These are phyloP conservation scores for Elymnias hypermnestra DNA, from an alignment of 1,140 invertebrate genomes.

Conservation along the genomic window DNA sequence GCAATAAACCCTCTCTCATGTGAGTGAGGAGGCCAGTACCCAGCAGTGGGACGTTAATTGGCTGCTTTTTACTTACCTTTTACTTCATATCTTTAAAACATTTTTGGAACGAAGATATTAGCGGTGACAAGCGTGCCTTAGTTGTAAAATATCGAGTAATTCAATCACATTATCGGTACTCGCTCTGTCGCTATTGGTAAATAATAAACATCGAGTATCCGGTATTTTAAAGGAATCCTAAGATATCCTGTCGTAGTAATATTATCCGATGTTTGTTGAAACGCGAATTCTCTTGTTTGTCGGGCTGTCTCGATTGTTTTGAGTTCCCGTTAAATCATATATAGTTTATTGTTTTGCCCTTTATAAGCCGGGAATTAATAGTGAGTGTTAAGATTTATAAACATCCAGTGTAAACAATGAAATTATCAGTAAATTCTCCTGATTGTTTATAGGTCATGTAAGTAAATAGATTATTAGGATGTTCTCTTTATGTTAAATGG, in stretches of 20 bases:
- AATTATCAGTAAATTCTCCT: neutral
- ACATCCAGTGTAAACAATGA: slow-evolving; percentile 2
- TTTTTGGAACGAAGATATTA: no score
- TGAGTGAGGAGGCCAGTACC: no score
- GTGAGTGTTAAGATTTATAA: slow-evolving; percentile 1
- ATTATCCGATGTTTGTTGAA: slow-evolving; percentile 14
- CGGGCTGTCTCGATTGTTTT: slow-evolving; percentile 14
- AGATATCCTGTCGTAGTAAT: slow-evolving; percentile 16
- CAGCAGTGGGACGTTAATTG: no score
- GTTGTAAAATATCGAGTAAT: no score
- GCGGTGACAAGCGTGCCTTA: no score
- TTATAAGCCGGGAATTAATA: slow-evolving; percentile 9
- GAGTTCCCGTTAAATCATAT: slow-evolving; percentile 11
- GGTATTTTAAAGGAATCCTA: slow-evolving; percentile 9
- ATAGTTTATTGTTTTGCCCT: slow-evolving; percentile 19
- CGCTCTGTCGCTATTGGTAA: no score
- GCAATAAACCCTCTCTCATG: no score
- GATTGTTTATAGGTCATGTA: slow-evolving; percentile 4
- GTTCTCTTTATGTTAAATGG: no score
- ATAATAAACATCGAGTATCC: neutral
- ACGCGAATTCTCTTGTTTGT: slow-evolving; percentile 12
- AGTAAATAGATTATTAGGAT: no score
- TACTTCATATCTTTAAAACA: no score
- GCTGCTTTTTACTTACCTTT: no score
- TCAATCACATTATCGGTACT: no score